These are phyloP conservation scores for Grammomys surdaster DNA, from an alignment of 2,113 vertebrate genomes.

Conservation along the genomic window DNA sequence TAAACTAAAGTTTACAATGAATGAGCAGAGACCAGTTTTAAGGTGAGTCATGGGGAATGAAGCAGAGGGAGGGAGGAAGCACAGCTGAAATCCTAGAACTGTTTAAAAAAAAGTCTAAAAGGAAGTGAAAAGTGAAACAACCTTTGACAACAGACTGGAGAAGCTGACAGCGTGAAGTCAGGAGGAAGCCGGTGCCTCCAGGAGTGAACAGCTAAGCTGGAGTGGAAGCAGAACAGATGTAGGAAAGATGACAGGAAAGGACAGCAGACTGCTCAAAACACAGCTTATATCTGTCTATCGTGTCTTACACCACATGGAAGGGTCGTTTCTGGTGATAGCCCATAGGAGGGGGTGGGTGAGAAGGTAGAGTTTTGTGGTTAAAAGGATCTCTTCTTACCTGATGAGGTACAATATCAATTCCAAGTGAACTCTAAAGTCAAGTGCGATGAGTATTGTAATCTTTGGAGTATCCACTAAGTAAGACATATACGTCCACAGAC, in stretches of 20 bases:
- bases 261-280: not conserved
- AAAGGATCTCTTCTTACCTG: not conserved
- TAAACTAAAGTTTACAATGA: not conserved
- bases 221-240: not conserved
- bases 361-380: not conserved
- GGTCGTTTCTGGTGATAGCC: not conserved
- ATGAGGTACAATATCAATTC: not conserved
- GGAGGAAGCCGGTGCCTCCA: not conserved
- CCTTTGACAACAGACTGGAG: not conserved
- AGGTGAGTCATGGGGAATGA: not conserved
- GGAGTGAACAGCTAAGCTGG: not conserved
- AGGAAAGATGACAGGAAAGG: not conserved
- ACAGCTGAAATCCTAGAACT: not conserved
- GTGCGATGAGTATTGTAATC: not conserved
- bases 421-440: not conserved
- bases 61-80: not conserved
- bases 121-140: not conserved
- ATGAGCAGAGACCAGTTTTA: slow-evolving; percentile 4
- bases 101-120: not conserved
- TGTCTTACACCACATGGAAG: not conserved
- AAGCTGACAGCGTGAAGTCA: not conserved
- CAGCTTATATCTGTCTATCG: not conserved
- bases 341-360: not conserved
- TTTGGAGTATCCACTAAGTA: not conserved
- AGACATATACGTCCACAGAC: not conserved